phyloP scores from a whole-genome alignment of 2,797 vertebrate genomes.

The Betta splendens region DNA sequence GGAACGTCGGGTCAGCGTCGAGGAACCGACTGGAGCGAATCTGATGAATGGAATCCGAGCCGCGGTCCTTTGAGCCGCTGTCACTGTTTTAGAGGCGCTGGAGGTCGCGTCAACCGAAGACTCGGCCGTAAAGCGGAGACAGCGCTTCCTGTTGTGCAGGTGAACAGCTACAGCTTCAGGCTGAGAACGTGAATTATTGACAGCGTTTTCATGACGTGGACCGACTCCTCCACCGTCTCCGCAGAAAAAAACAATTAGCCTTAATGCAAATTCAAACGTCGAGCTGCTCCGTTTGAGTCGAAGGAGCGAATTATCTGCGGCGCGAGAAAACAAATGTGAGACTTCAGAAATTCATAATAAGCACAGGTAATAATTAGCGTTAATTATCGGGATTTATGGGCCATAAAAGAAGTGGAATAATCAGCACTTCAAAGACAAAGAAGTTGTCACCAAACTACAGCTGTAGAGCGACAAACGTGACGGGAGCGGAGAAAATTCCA shows the following conservation, averaged over 20 bases:
- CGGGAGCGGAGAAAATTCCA: too few species aligned
- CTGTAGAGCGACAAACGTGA: slow-evolving; percentile 1
- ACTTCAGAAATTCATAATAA: not conserved
- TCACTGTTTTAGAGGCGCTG: not conserved
- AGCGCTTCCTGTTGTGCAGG: too few species aligned
- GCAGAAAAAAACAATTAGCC: slow-evolving; percentile 34
- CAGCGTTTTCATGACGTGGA: slow-evolving; percentile 33
- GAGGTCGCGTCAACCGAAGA: not conserved
- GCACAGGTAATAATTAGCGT: not conserved
- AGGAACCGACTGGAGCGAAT: not conserved
- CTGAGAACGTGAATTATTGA: slow-evolving; percentile 66
- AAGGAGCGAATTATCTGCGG: too few species aligned
- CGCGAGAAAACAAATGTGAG: not conserved
- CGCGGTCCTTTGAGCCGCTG: not conserved
- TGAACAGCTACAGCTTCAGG: slow-evolving; percentile 27
- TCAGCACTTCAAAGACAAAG: slow-evolving; percentile 14
- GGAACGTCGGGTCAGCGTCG: not conserved
- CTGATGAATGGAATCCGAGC: not conserved
- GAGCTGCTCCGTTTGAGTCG: too few species aligned
- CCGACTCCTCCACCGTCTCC: slow-evolving; percentile 8
- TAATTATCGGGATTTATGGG: not conserved
- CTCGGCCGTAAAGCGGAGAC: too few species aligned
- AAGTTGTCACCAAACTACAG: slow-evolving; percentile 11
- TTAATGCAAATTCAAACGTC: too few species aligned
- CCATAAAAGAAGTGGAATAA: not conserved